Conservation (phyloP, 2,797 vertebrate genomes). For the Peromyscus attwateri region DNA sequence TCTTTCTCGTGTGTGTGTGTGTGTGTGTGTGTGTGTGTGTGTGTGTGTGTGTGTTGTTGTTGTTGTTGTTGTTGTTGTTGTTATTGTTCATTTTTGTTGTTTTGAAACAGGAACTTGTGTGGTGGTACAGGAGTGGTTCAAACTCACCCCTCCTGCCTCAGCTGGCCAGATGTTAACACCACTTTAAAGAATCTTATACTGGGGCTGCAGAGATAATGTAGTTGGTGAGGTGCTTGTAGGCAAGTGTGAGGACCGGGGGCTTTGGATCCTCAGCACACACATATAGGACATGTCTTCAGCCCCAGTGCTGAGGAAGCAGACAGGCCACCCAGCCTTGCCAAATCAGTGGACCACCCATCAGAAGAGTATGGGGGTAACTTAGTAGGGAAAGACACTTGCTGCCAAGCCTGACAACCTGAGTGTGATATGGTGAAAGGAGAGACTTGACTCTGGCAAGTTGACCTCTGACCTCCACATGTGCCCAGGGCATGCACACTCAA, state of each 20-base stretch:
- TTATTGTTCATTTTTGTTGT: not conserved
- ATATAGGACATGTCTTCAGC: not conserved
- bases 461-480: not conserved
- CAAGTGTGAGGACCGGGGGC: not conserved
- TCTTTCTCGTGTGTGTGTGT: not conserved
- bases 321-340: not conserved
- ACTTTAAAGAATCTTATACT: no score
- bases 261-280: not conserved
- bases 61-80: not conserved
- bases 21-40: no score
- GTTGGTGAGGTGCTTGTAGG: not conserved
- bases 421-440: not conserved
- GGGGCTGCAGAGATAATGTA: not conserved
- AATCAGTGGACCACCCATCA: not conserved
- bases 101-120: not conserved
- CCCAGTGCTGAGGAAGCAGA: not conserved
- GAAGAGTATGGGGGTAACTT: not conserved
- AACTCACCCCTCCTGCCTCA: not conserved
- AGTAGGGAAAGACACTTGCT: not conserved
- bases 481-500: not conserved
- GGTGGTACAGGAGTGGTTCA: not conserved
- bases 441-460: not conserved
- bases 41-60: no score
- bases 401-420: not conserved
- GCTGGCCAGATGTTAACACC: no score